Evolutionary conservation across 2,888 invertebrate genomes (phyloP), one percentile per base, ranked within the genome.

Genomic region (Isoperla grammatica): DNA sequence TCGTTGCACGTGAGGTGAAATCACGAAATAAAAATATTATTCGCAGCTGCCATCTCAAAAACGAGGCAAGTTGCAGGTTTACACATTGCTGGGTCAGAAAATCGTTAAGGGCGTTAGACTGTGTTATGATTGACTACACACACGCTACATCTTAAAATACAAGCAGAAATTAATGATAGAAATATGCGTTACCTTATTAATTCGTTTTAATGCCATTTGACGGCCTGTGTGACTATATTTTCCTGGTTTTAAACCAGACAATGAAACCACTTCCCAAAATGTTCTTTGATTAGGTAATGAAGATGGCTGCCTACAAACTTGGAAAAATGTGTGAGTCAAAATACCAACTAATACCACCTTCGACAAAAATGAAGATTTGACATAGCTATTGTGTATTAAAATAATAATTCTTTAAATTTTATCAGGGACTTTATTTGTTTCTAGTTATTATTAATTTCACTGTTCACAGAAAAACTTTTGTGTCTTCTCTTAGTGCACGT

Each of bases 131-230:
- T 67, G 64, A 66, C 59, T 65, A 62, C 66, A 67, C 67, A 67
- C 61, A 67, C 67, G 61, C 35, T 22, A 63, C 57, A 67, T 66
- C 64, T 64, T 65, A 62, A 61, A 64, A 63, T 64, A 61, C 62
- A 61, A 54, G 63, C 61, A 64, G 64, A 66, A 64, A 64, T 56
- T 56, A 63, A 59, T 50, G 50, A 35, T 54, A 57, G 59, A 53
- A 37, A 35, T 40, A 17, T 40, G 42, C 53, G 37, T 61, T 60
- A 89, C 89, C 91, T 92, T 92, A 86, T 92, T 92, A 86, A 92
- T 92, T 89, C 92, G 88, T 88, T 92, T 92, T 88, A 92, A 89
- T 86, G 92, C 92, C 92, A 92, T 92, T 75, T 73, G 74, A 72
- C 70, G 45, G 11, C 45, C 17, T 45, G 15, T 45, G 11, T 19